Conservation (phyloP, 2,113 vertebrate genomes). For the Cyrtonyx montezumae region DNA sequence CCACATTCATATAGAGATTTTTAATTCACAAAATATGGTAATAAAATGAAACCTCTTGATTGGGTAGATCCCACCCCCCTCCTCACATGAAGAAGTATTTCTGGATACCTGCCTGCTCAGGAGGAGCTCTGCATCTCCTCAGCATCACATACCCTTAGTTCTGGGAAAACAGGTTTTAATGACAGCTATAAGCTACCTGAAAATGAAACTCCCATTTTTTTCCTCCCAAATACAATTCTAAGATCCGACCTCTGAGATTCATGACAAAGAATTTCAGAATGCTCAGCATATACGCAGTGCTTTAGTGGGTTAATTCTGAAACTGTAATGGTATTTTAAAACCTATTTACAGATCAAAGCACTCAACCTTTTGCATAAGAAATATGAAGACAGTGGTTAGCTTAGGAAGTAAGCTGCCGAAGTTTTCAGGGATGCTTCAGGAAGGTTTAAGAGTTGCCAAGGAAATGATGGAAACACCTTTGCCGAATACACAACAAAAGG, state of each 20-base stretch:
- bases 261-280: not conserved
- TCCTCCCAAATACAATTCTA: not conserved
- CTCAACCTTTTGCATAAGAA: not conserved
- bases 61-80: not conserved
- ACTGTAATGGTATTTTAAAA: not conserved
- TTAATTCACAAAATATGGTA: conserved; percentile 40
- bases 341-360: not conserved
- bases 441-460: not conserved
- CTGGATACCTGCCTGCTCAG: not conserved
- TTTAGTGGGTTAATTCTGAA: not conserved
- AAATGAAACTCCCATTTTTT: not conserved
- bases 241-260: not conserved
- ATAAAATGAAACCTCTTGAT: not conserved
- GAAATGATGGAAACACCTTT: not conserved
- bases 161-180: not conserved
- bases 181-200: not conserved
- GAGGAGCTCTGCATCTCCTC: not conserved
- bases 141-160: not conserved
- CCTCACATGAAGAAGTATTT: not conserved
- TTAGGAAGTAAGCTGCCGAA: not conserved
- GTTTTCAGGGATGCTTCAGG: not conserved
- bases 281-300: not conserved
- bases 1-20: conserved; percentile 14
- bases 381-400: accelerated
- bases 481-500: not conserved